Conservation (phyloP, 2,113 vertebrate species). For the Crocuta crocuta region DNA sequence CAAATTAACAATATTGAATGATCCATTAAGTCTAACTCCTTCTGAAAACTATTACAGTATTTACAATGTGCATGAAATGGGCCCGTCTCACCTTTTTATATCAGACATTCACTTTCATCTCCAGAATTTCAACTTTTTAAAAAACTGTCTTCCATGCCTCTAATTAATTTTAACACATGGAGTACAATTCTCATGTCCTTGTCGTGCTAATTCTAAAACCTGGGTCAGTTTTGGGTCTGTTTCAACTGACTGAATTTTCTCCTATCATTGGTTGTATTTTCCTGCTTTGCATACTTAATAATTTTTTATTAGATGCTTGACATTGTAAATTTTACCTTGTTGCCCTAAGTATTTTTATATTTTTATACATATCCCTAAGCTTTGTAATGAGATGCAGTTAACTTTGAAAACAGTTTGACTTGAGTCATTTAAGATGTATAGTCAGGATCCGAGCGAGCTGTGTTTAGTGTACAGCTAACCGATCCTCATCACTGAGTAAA, state of each 20-base stretch:
- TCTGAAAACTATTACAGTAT: neutral
- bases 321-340: neutral
- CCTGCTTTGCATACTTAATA: neutral
- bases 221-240: neutral
- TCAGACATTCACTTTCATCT: neutral
- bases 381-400: neutral
- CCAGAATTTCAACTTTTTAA: neutral
- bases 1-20: constrained; percentile 11
- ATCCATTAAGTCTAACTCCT: neutral
- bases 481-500: neutral
- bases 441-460: neutral
- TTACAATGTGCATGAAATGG: neutral
- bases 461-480: neutral
- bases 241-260: neutral
- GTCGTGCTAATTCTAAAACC: neutral
- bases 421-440: neutral
- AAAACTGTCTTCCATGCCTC: neutral
- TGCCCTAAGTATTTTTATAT: neutral
- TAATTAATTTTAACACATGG: neutral
- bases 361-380: neutral
- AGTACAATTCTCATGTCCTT: neutral
- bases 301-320: neutral
- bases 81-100: neutral
- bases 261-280: neutral
- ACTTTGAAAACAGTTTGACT: neutral